Evolutionary conservation across 2,797 vertebrate species (phyloP), one percentile per base, ranked within the genome.

Genomic region (Chaenodraco wilsoni): DNA sequence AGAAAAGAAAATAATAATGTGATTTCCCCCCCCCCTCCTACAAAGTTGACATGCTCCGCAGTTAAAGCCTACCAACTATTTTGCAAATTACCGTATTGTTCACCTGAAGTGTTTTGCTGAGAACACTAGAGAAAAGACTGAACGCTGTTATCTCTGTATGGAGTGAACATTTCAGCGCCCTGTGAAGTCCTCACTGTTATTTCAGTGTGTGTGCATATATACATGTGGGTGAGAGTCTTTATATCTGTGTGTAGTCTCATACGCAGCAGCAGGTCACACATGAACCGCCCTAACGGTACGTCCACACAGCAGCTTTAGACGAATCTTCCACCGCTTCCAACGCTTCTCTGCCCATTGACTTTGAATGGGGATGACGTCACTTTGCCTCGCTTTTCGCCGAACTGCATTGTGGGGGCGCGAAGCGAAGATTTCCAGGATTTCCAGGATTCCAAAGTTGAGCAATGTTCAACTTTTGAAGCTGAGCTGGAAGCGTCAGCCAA

Each of bases 11-110:
- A 84, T 76, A 33, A 77, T 68, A 17, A 74, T 67, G 55, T 73
- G 54, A 66, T 51, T 27, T 37, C 57, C 74, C 15, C 23, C 16
- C 17, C 21, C 12, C 7, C 48, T 1, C 48, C 12, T 1, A 23
- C 55, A 79, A 84, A 88, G 81, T 79, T 78, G 86, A 91, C 78
- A 75, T 52, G 17, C 69, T 62, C 83, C 75, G 41, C 72, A 59
- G 50, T 74, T 57, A 68, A 27, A 84, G n/a, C 40, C 58, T 49
- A 7, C 13, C 23, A 12, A 72, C 44, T 74, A 21, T 51, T 64
- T 74, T 74, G 54, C 55, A 72, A 41, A 46, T 71, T 51, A 50
- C 70, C 65, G 63, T 72, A 50, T 86, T 83, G 49, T 71, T 64
- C 72, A 65, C 77, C 68, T 82, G 54, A 13, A 19, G 40, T 63